Evolutionary conservation across 2,797 vertebrate species (phyloP).

Genomic region (Acrocephalus scirpaceus): DNA sequence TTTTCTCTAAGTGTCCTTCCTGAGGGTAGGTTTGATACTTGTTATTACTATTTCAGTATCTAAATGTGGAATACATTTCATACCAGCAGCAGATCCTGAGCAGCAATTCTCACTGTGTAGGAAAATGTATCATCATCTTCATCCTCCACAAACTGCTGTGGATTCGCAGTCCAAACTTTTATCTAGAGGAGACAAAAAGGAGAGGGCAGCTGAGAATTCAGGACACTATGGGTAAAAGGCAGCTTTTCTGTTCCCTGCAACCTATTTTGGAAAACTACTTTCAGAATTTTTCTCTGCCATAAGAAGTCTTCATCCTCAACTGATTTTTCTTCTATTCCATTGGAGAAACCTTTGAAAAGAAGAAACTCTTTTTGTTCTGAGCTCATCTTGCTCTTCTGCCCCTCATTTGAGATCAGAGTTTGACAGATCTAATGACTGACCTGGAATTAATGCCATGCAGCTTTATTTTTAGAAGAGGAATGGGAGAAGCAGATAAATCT

Average conservation of each 20-base stretch:
- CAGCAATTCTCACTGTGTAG: conserved; percentile 96
- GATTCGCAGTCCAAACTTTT: conserved; percentile 97
- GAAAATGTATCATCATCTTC: conserved; percentile 99
- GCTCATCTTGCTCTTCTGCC: background rate
- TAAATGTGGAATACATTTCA: conserved; percentile 23
- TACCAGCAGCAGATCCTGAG: conserved; percentile 95
- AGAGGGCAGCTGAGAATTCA: background rate
- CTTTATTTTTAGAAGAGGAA: conserved; percentile 6
- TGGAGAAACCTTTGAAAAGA: background rate
- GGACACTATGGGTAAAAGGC: background rate
- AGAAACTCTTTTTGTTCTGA: background rate
- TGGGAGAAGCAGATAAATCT: background rate
- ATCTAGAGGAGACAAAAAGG: conserved; percentile 76
- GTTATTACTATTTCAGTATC: background rate
- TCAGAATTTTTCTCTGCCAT: background rate
- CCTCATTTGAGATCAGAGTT: background rate
- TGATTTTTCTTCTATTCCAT: background rate
- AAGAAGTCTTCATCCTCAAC: background rate
- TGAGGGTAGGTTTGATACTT: background rate
- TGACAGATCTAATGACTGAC: background rate
- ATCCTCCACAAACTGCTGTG: conserved; percentile 97
- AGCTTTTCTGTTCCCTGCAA: background rate
- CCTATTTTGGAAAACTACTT: background rate
- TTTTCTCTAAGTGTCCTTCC: background rate
- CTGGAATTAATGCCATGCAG: background rate